Percentiles rank a stretch among this genome's conserved stretches.
phyloP scores from a whole-genome alignment of 2,113 vertebrate genomes.

The Chloropsis cyanopogon region DNA sequence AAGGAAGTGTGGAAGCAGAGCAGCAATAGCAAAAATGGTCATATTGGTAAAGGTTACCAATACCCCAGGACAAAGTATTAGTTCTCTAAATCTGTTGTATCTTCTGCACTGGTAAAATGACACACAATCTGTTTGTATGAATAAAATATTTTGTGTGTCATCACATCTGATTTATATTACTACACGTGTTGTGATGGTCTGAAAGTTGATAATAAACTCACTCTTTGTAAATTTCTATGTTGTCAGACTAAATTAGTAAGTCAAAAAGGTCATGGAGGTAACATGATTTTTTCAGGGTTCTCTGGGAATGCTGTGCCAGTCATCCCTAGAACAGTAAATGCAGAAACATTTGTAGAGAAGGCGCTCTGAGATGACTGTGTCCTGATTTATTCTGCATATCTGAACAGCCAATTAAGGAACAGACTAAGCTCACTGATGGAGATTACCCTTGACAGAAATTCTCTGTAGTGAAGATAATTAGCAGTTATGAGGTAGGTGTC shows the following conservation, averaged over 20 bases:
- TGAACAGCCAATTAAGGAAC: background rate
- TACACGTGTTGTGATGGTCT: background rate
- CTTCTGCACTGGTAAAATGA: constrained; percentile 8
- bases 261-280: background rate
- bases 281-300: background rate
- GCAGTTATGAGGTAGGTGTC: background rate
- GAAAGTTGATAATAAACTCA: constrained; percentile 29
- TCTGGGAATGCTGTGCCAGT: background rate
- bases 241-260: background rate
- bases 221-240: background rate
- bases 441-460: background rate
- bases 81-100: background rate
- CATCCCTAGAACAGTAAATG: background rate
- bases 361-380: background rate
- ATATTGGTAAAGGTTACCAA: background rate
- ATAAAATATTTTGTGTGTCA: background rate
- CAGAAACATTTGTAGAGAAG: background rate
- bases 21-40: background rate
- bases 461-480: background rate
- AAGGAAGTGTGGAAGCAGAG: background rate
- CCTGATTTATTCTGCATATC: background rate
- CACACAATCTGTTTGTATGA: background rate
- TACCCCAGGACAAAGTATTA: background rate
- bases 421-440: background rate
- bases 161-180: background rate